Percentiles rank a stretch among this genome's conserved stretches.
phyloP scores from a whole-genome alignment of 2,797 vertebrate species.

The Smutsia gigantea region DNA sequence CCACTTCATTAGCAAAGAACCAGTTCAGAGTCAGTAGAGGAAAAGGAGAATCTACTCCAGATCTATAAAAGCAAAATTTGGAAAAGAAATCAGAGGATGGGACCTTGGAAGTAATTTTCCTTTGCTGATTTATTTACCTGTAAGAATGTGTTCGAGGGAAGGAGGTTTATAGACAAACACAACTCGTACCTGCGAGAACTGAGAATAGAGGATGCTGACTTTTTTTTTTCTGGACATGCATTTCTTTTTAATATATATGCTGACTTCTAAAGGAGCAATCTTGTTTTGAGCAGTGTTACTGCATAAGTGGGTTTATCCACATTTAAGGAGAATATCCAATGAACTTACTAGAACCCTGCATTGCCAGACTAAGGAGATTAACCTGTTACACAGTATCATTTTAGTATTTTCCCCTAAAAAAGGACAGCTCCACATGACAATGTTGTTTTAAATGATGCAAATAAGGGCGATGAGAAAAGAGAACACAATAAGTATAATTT shows the following conservation, averaged over 20 bases:
- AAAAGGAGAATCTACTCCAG: not conserved
- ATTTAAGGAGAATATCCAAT: constrained; percentile 40
- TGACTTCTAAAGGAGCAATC: not conserved
- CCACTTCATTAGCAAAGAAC: not conserved
- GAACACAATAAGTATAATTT: not conserved
- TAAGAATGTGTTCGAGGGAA: not conserved
- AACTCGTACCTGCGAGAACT: not conserved
- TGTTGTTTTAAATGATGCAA: not conserved
- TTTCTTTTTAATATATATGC: not conserved
- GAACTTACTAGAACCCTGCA: not conserved
- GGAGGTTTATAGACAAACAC: not conserved
- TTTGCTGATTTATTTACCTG: not conserved
- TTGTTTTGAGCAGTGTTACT: constrained; percentile 22
- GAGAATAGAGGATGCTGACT: not conserved
- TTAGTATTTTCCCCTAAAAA: not conserved
- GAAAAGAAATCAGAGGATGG: not conserved
- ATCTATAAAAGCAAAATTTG: not conserved
- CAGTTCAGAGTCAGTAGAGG: not conserved
- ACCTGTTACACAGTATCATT: not conserved
- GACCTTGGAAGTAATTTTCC: not conserved
- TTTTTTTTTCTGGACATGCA: too few relatives aligned
- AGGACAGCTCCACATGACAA: not conserved
- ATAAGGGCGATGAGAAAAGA: not conserved
- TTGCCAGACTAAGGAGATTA: not conserved
- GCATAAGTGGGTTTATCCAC: not conserved